Conservation (phyloP, 1,140 invertebrate species). For the Eurytemora carolleeae region DNA sequence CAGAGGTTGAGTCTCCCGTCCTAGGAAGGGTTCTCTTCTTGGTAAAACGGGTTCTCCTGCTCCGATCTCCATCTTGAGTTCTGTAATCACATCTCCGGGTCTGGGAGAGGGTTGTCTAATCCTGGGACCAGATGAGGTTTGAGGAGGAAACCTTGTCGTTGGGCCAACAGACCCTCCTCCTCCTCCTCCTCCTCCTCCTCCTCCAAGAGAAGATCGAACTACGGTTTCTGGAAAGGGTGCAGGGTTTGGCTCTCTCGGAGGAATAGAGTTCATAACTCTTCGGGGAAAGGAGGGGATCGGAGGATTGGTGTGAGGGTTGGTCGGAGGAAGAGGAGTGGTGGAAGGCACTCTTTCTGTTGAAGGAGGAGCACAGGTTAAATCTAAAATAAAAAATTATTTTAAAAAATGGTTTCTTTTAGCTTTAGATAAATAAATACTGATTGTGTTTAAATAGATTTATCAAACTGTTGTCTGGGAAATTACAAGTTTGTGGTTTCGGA, state of each 20-base stretch:
- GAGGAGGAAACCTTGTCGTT: background rate
- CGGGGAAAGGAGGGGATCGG: too few relatives aligned
- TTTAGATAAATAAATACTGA: too few relatives aligned
- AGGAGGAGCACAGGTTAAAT: background rate
- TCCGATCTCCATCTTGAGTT: constrained; percentile 11
- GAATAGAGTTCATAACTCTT: too few relatives aligned
- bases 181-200: background rate
- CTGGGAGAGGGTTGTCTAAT: constrained; percentile 14
- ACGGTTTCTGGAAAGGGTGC: constrained; percentile 17
- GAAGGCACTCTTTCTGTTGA: constrained; percentile 19
- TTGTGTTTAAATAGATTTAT: too few relatives aligned
- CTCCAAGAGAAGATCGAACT: constrained; percentile 1
- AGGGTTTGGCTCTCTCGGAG: background rate
- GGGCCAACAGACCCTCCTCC: background rate
- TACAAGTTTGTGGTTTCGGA: too few relatives aligned
- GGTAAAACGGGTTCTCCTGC: background rate
- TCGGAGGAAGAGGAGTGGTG: constrained; percentile 20
- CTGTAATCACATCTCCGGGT: constrained; percentile 9
- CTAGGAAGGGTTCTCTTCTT: background rate
- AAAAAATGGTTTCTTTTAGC: too few relatives aligned
- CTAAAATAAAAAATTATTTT: too few relatives aligned
- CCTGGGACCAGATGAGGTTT: background rate
- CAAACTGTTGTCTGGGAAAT: too few relatives aligned
- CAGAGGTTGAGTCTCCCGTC: background rate
- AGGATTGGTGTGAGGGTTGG: constrained; percentile 15